phyloP scores from a whole-genome alignment of 1,140 invertebrate genomes.

The Wasmannia auropunctata region DNA sequence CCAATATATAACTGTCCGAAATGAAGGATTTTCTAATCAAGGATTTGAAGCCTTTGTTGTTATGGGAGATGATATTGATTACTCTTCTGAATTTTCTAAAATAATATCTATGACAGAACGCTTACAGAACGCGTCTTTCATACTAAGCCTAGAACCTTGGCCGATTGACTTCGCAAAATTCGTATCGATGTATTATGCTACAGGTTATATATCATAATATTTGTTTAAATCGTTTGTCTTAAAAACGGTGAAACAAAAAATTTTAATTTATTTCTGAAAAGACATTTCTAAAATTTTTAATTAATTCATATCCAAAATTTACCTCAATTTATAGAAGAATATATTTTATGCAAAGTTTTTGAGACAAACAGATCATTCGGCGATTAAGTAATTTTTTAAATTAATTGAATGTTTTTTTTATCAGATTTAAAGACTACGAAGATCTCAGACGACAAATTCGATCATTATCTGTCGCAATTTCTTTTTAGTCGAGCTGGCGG shows the following conservation, averaged over 20 bases:
- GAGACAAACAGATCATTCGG: background rate
- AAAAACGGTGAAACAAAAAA: background rate
- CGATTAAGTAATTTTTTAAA: background rate
- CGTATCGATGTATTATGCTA: conserved; percentile 83
- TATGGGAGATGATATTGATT: conserved; percentile 88
- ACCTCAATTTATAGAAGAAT: background rate
- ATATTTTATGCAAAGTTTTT: background rate
- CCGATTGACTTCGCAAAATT: conserved; percentile 87
- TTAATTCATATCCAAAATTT: background rate
- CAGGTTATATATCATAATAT: conserved; percentile 75
- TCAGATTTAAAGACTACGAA: conserved; percentile 74
- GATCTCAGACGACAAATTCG: conserved; percentile 86
- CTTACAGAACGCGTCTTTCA: conserved; percentile 85
- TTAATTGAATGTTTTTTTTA: conserved; percentile 41
- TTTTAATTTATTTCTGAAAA: background rate
- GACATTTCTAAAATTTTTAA: background rate
- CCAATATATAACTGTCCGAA: conserved; percentile 86
- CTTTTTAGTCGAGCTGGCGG: conserved; percentile 89
- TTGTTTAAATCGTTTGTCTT: background rate
- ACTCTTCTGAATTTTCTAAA: conserved; percentile 87
- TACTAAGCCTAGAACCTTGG: conserved; percentile 88
- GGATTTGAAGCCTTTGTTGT: conserved; percentile 89
- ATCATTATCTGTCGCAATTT: conserved; percentile 89
- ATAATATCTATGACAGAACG: conserved; percentile 86
- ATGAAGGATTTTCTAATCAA: conserved; percentile 87